Conservation (phyloP, 53 echinoderm and acorn worm species). For the Echinarachnius parma region DNA sequence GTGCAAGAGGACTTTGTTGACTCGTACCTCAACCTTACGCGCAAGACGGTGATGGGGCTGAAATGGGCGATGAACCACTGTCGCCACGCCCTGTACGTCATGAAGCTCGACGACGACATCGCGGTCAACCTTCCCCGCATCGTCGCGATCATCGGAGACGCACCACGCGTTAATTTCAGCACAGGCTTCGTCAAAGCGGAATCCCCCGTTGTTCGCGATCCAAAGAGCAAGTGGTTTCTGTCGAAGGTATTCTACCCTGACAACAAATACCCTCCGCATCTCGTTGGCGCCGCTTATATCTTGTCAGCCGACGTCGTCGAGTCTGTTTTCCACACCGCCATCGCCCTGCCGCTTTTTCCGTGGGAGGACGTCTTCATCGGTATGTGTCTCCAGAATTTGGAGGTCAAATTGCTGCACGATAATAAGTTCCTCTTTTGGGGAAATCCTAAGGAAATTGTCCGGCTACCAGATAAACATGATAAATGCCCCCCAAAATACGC, state of each 20-base stretch:
- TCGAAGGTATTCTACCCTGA: not conserved
- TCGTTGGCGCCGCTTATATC: not conserved
- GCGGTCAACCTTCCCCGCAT: not conserved
- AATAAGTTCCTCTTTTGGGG: too few relatives aligned
- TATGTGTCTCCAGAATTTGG: too few relatives aligned
- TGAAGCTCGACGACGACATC: conserved; percentile 1
- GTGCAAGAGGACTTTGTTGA: too few relatives aligned
- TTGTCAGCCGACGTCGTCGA: not conserved
- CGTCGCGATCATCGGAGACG: not conserved
- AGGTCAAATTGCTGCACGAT: too few relatives aligned
- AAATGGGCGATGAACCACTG: not conserved
- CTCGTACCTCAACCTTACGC: not conserved
- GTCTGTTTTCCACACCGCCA: not conserved
- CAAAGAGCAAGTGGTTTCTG: not conserved
- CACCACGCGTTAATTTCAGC: not conserved
- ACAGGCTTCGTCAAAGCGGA: not conserved
- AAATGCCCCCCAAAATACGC: too few relatives aligned
- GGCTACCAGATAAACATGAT: too few relatives aligned
- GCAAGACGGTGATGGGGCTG: too few relatives aligned
- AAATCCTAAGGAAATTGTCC: too few relatives aligned
- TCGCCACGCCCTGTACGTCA: not conserved
- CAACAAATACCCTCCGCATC: not conserved
- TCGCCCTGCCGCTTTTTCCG: not conserved
- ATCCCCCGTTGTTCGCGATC: not conserved
- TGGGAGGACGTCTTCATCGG: too few relatives aligned